A percentile compares a stretch with the other conserved stretches of the same genome.
Evolutionary conservation across 2,113 vertebrate species (phyloP).

Genomic region (Nematolebias whitei): DNA sequence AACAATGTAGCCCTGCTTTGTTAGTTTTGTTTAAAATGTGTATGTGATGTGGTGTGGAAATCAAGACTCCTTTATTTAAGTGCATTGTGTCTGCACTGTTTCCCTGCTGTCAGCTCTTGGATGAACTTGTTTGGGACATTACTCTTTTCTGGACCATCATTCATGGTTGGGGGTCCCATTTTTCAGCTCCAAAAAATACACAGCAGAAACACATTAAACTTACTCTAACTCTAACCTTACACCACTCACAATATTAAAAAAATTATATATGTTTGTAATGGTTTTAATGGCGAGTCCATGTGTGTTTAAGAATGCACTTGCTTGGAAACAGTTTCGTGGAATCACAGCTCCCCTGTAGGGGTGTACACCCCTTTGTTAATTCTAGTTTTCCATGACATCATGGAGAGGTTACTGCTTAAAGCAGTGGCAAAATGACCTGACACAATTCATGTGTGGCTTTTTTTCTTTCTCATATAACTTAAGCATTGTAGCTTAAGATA

Average conservation of each 20-base stretch:
- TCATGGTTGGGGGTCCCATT: conserved; percentile 12
- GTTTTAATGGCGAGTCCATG: neutral
- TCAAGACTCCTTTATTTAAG: conserved; percentile 1
- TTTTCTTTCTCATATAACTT: no score
- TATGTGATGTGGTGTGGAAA: conserved; percentile 13
- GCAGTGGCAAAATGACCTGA: conserved; percentile 40
- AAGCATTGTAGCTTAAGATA: conserved; percentile 21
- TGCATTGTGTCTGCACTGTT: conserved; percentile 19
- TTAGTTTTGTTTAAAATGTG: conserved; percentile 2
- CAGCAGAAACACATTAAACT: neutral
- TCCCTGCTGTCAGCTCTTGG: conserved; percentile 10
- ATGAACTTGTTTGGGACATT: neutral
- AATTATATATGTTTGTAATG: neutral
- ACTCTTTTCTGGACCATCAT: neutral
- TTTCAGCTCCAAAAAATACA: neutral
- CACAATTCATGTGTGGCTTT: conserved; percentile 2
- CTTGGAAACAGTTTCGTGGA: conserved; percentile 35
- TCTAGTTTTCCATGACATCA: conserved; percentile 75
- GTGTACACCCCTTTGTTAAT: conserved; percentile 47
- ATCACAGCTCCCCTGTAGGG: conserved; percentile 46
- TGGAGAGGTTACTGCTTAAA: conserved; percentile 55
- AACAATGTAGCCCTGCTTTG: neutral
- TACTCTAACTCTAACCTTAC: neutral
- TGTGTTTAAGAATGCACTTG: conserved; percentile 5
- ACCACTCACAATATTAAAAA: neutral